Evolutionary conservation across 2,888 invertebrate species (phyloP), one percentile per base, ranked within the genome.

Genomic region (Ennomos erosarius): DNA sequence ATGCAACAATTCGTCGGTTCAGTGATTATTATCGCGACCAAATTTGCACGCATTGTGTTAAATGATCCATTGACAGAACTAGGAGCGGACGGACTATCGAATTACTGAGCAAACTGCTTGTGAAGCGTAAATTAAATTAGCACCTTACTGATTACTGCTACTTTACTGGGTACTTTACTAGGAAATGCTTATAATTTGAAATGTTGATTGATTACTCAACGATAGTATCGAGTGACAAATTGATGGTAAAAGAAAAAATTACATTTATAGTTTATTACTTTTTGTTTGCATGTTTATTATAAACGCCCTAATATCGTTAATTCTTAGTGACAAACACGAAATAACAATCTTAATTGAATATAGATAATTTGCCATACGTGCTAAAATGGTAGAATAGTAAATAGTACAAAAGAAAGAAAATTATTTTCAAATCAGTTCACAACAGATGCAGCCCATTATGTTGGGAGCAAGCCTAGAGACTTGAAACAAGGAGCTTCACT

Each of bases 11-110:
- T 78, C 70, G 70, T 55, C 75, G 79, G 79, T 81, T 77, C 79
- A 83, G 77, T 83, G 81, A 79, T 82, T 84, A 55, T 79, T 76
- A 83, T 83, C 79, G 78, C 74, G 76, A 83, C 76, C 79, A 76
- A 79, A 81, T 84, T 82, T 76, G 81, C 82, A 81, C 79, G 78
- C 79, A 80, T 74, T 76, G 80, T 82, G 80, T 84, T 87, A 80
- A 85, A 84, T 76, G 81, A 83, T 76, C 78, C 79, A 81, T 82
- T 75, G 73, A 75, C 75, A 78, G 70, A 68, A 45, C 67, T 65
- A 68, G 67, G 74, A 69, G 65, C 50, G 52, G 65, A 16, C 40
- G 33, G 10, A 48, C 51, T 59, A 71, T 64, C 59, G 52, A 65
- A 73, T 75, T 67, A 63, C 64, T 64, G 58, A 68, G 57, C 64